These are phyloP conservation scores for Tenthredo distinguenda DNA, from an alignment of 2,888 invertebrate genomes.

Conservation along the genomic window DNA sequence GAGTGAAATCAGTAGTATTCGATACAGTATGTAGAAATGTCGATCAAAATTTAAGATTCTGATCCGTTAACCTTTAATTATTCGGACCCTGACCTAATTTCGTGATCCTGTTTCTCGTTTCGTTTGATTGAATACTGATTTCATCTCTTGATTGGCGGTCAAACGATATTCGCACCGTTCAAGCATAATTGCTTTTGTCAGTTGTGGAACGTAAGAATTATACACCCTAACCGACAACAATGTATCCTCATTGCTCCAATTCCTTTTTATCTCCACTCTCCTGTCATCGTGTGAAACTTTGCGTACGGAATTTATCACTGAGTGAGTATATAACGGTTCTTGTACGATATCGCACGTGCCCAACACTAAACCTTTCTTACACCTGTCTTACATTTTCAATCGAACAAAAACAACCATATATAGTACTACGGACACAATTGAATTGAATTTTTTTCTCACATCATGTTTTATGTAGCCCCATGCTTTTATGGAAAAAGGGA, in stretches of 20 bases:
- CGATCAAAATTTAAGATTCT: conserved; percentile 5
- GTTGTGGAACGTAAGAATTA: conserved; percentile 13
- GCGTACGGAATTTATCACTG: background rate
- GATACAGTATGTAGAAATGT: background rate
- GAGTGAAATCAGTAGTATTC: conserved; percentile 31
- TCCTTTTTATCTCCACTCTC: conserved; percentile 1
- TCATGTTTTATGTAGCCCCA: background rate
- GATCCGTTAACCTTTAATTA: conserved; percentile 16
- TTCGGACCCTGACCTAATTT: conserved; percentile 43
- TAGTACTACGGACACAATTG: background rate
- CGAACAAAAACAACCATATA: too few relatives aligned
- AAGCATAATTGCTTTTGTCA: conserved; percentile 44
- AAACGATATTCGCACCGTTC: conserved; percentile 20
- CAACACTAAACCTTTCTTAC: background rate
- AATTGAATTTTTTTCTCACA: background rate
- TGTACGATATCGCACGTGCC: conserved; percentile 14
- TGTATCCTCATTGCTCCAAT: conserved; percentile 27
- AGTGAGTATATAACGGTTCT: conserved; percentile 15
- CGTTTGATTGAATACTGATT: conserved; percentile 44
- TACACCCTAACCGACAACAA: conserved; percentile 7
- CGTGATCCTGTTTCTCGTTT: conserved; percentile 31
- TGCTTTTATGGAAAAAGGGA: background rate
- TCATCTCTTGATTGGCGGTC: conserved; percentile 39
- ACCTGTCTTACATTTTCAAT: background rate
- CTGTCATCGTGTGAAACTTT: conserved; percentile 12